Evolutionary conservation across 2,113 vertebrate genomes (phyloP).

Genomic region (Podocnemis expansa): DNA sequence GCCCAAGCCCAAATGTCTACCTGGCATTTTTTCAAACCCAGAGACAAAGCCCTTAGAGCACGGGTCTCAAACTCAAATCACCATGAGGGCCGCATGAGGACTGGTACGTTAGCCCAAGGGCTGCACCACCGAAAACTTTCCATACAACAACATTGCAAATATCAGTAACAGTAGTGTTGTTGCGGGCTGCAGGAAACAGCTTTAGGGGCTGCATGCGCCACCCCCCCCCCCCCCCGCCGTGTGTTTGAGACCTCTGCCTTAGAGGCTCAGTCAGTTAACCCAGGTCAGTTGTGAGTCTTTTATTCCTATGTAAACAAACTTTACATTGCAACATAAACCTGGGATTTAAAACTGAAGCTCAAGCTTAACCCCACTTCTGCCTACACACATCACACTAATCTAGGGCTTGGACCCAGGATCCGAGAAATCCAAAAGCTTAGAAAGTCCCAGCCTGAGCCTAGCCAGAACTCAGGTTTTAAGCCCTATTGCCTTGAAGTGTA

Average conservation of each 20-base stretch:
- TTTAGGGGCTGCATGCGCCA: no score
- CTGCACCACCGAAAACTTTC: no score
- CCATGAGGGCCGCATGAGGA: no score
- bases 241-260: no score
- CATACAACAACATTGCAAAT: no score
- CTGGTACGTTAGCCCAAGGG: no score
- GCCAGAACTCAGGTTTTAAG: neutral
- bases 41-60: neutral
- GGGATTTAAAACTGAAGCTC: neutral
- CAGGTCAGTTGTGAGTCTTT: neutral
- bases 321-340: neutral
- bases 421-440: neutral
- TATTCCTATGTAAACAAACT: neutral
- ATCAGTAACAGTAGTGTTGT: no score
- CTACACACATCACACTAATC: neutral
- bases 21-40: neutral
- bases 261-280: neutral
- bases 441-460: neutral
- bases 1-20: neutral
- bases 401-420: neutral
- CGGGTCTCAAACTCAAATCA: no score
- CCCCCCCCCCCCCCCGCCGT: no score
- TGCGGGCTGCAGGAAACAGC: no score
- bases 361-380: neutral
- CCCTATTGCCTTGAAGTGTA: neutral